Base-by-base conservation (phyloP, 1,140 invertebrate genomes). In the Colletes gigas region DNA sequence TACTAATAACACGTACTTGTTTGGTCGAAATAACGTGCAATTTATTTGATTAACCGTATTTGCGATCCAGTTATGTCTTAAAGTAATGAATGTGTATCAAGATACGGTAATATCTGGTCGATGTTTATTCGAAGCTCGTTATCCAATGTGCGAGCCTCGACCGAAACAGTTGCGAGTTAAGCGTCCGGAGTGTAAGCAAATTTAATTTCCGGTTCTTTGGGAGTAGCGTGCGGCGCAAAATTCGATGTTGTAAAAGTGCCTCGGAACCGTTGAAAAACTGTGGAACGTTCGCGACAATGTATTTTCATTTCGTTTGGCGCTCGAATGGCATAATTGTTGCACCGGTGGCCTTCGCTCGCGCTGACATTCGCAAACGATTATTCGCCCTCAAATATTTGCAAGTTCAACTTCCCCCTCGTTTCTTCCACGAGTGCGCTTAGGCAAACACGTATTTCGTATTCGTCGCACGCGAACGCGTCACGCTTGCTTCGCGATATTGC, bases 351-450 rank as follows among this genome's bases (percentile, higher is more conserved):
- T 6, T 19, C 21, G 54, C 19, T 4, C 19, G 60, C 14, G n/a
- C 7, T 55, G 50, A 63, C 68, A 71, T 54, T 19, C 30, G 47
- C 47, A 66, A 75, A 81, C 65, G 63, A 68, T 81, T 81, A n/a
- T 69, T 76, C 57, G 4, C 30, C 44, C 19, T 44, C 65, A 79
- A 79, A 79, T 79, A 79, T 73, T 79, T 73, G 69, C 5, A 3
- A 15, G 52, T n/a, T 19, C 59, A 39, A 17, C 52, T 9, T 44
- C 30, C 14, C 19, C 54, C 50, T n/a, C 67, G 75, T 52, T 70
- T 78, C 65, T 78, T 69, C 47, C 66, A 15, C 8, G 62, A 79
- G 60, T 9, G 50, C n/a, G 14, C 21, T 73, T 65, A 52, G 50
- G 21, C 39, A 59, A 79, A 66, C 70, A 50, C 10, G 30, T 67